These are phyloP conservation scores for Epirrhoe tristata DNA, from an alignment of 2,888 invertebrate species.

Conservation along the genomic window DNA sequence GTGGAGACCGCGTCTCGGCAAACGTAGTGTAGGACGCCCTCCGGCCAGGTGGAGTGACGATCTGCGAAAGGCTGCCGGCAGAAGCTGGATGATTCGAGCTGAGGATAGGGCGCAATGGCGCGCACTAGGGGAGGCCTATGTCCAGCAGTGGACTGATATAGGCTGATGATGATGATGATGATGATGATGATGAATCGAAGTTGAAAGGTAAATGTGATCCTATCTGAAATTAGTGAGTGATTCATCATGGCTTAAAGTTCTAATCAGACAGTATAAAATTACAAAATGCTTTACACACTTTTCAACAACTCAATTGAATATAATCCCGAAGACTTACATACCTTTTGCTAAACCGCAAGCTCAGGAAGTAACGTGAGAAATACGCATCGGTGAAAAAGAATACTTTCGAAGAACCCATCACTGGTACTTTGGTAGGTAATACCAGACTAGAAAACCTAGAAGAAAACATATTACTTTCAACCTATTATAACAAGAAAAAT, in stretches of 20 bases:
- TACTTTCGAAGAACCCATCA: slow-evolving; percentile 32
- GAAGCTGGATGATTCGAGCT: no score
- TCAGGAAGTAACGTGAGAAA: slow-evolving; percentile 61
- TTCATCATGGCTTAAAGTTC: background rate
- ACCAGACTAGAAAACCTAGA: slow-evolving; percentile 23
- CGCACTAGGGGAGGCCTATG: no score
- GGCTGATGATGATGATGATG: no score
- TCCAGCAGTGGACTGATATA: no score
- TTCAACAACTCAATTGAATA: slow-evolving; percentile 18
- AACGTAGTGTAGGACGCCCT: no score
- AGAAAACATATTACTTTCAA: background rate
- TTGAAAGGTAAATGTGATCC: background rate
- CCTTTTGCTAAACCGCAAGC: slow-evolving; percentile 59
- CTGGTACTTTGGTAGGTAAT: slow-evolving; percentile 14
- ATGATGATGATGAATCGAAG: no score
- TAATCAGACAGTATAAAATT: no score
- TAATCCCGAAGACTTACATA: slow-evolving; percentile 47
- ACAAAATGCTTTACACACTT: background rate
- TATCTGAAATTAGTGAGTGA: background rate
- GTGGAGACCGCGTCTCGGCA: no score
- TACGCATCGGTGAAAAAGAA: slow-evolving; percentile 51
- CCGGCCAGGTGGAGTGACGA: no score
- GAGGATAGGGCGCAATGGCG: no score
- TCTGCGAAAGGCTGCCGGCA: no score
- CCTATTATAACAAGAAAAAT: background rate